Evolutionary conservation across 2,113 vertebrate genomes (phyloP).

Genomic region (Zosterops pallidus): DNA sequence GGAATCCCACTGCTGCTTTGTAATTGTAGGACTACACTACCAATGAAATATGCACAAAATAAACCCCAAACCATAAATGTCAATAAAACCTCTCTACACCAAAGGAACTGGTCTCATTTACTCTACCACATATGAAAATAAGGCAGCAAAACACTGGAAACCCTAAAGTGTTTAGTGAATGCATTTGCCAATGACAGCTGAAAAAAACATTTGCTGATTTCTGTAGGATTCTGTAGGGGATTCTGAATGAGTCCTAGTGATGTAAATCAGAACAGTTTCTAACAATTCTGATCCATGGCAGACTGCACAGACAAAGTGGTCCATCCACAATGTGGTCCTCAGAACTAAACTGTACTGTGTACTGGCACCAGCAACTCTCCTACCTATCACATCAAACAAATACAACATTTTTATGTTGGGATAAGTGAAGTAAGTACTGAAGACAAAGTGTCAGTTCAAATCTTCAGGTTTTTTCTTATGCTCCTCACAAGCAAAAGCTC

Average conservation of each 20-base stretch:
- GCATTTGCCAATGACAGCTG: background rate
- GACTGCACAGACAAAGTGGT: background rate
- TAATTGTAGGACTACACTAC: background rate
- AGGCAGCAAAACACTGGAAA: background rate
- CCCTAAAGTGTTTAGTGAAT: background rate
- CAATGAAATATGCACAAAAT: background rate
- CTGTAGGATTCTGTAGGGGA: background rate
- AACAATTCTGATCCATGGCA: background rate
- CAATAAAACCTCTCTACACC: background rate
- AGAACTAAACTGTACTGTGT: background rate
- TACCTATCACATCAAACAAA: background rate
- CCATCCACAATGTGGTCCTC: accelerated
- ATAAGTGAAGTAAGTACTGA: background rate
- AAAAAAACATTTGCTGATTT: background rate
- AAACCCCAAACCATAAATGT: background rate
- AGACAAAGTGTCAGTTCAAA: background rate
- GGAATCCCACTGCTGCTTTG: background rate
- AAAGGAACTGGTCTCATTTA: background rate
- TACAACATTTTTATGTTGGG: background rate
- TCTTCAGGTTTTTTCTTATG: background rate
- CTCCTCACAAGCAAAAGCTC: background rate
- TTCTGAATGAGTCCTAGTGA: background rate
- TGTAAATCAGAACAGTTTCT: background rate
- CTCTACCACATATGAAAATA: background rate
- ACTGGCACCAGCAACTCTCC: background rate